A percentile compares a stretch with the other conserved stretches of the same genome.
phyloP scores from a whole-genome alignment of 2,888 invertebrate species.

The Erannis defoliaria region DNA sequence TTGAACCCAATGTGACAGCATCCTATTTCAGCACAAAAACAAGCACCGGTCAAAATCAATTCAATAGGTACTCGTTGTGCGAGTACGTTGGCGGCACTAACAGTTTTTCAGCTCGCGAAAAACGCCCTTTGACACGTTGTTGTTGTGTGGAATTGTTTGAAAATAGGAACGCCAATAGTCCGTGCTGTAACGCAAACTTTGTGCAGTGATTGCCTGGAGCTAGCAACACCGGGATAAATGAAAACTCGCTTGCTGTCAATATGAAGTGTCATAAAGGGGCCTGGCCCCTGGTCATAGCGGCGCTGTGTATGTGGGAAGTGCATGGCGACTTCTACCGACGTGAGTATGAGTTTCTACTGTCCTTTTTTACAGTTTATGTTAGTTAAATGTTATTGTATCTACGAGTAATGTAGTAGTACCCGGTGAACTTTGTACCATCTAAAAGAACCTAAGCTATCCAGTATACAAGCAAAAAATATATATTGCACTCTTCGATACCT shows the following conservation, averaged over 20 bases:
- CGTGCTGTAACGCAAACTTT: slow-evolving; percentile 39
- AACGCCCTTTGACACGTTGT: slow-evolving; percentile 38
- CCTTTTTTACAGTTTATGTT: neutral
- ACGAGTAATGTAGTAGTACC: too few species aligned
- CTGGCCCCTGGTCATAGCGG: slow-evolving; percentile 59
- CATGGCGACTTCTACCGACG: slow-evolving; percentile 61
- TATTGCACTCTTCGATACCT: too few species aligned
- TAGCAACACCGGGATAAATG: slow-evolving; percentile 57
- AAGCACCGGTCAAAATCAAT: neutral
- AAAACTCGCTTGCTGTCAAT: slow-evolving; percentile 49
- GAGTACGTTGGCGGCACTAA: slow-evolving; percentile 36
- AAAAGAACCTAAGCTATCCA: too few species aligned
- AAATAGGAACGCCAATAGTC: slow-evolving; percentile 10
- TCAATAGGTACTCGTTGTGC: neutral
- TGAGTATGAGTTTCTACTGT: slow-evolving; percentile 60
- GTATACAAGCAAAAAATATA: too few species aligned
- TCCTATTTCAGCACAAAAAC: neutral
- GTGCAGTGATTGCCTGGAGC: slow-evolving; percentile 50
- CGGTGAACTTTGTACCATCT: too few species aligned
- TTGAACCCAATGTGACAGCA: neutral
- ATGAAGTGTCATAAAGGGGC: slow-evolving; percentile 67
- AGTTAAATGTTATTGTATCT: too few species aligned
- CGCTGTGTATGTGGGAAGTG: slow-evolving; percentile 48
- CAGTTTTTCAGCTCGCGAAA: slow-evolving; percentile 8
- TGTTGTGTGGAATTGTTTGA: slow-evolving; percentile 57